These are phyloP conservation scores for Zygaena filipendulae DNA, from an alignment of 2,888 invertebrate species.

Conservation along the genomic window DNA sequence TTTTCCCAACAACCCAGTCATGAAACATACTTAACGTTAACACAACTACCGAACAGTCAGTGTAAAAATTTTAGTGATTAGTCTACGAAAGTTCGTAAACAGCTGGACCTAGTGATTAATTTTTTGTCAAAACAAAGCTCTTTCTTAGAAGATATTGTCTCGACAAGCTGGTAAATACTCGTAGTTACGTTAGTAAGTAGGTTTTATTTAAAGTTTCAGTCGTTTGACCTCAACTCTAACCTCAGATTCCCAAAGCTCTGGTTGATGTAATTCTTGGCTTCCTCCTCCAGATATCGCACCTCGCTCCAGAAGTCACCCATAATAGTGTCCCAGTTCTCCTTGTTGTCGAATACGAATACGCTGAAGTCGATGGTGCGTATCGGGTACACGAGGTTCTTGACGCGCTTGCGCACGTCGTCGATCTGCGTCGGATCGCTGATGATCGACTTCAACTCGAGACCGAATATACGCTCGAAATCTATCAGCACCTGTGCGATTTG, in stretches of 20 bases:
- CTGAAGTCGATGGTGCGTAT: slow-evolving; percentile 85
- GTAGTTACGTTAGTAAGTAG: no score
- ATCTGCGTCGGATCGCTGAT: slow-evolving; percentile 89
- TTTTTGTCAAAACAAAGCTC: no score
- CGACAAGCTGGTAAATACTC: no score
- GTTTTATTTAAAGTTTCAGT: no score
- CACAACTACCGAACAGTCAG: no score
- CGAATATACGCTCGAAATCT: slow-evolving; percentile 92
- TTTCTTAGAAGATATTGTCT: no score
- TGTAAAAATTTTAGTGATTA: no score
- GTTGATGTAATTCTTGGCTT: slow-evolving; percentile 87
- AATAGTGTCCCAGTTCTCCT: slow-evolving; percentile 88
- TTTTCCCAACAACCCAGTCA: no score
- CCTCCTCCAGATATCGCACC: slow-evolving; percentile 78
- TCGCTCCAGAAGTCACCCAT: slow-evolving; percentile 82
- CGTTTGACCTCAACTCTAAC: no score
- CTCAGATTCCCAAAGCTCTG: slow-evolving; percentile 84
- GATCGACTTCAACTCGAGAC: slow-evolving; percentile 85
- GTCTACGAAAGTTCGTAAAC: no score
- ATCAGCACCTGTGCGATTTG: slow-evolving; percentile 77
- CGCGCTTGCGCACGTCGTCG: slow-evolving; percentile 83
- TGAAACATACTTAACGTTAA: no score
- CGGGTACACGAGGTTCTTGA: slow-evolving; percentile 80
- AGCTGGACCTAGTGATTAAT: no score
- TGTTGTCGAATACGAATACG: slow-evolving; percentile 80